Percentiles rank a stretch among this genome's conserved stretches.
These are phyloP conservation scores for Corythaixoides concolor DNA, from an alignment of 2,113 vertebrate genomes.

Conservation along the genomic window DNA sequence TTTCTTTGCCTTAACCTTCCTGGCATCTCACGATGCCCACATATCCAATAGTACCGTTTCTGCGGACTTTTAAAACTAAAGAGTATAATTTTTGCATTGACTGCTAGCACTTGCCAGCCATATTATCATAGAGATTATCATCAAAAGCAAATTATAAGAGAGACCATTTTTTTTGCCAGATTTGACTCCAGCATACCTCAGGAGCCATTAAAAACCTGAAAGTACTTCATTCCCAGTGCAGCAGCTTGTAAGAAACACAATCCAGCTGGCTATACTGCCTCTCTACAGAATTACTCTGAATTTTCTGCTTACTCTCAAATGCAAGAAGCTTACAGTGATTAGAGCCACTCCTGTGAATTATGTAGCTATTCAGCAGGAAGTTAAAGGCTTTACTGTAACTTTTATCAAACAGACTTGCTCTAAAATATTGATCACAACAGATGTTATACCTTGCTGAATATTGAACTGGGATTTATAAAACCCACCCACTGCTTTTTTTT, in stretches of 20 bases:
- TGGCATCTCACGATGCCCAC: rapidly evolving
- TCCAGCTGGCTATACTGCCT: background rate
- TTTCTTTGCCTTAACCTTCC: background rate
- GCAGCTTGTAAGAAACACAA: background rate
- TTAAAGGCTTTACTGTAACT: constrained; percentile 29
- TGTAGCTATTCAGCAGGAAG: background rate
- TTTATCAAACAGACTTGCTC: constrained; percentile 6
- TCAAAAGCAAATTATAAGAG: background rate
- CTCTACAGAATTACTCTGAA: background rate
- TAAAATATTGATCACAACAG: constrained; percentile 35
- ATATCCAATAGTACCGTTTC: rapidly evolving
- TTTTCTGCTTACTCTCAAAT: background rate
- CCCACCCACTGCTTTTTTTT: background rate
- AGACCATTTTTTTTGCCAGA: background rate
- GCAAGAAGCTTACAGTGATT: background rate
- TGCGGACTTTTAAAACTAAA: background rate
- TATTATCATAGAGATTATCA: background rate
- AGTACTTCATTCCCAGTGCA: background rate
- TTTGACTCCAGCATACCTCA: background rate
- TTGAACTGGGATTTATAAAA: background rate
- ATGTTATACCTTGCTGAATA: background rate
- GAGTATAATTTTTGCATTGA: background rate
- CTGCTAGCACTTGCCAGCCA: background rate
- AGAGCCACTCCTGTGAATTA: background rate
- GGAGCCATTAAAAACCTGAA: background rate